A percentile compares a stretch with the other conserved stretches of the same genome.
Evolutionary conservation across 2,797 vertebrate species (phyloP).

Genomic region (Sternotherus odoratus): DNA sequence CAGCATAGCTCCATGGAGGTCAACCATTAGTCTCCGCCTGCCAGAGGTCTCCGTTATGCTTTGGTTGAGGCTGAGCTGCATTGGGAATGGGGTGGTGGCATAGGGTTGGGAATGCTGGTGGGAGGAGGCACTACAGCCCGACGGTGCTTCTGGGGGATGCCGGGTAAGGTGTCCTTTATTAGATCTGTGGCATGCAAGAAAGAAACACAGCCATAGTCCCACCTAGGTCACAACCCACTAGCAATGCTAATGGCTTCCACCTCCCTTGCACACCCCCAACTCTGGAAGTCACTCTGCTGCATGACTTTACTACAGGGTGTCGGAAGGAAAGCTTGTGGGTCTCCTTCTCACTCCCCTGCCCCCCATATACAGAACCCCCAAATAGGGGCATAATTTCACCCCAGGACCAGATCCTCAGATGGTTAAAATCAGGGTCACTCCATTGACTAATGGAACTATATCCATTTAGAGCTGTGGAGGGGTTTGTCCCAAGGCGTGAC

Average conservation of each 20-base stretch:
- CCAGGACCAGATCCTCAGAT: neutral
- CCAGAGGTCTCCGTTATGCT: neutral
- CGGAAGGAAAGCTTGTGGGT: neutral
- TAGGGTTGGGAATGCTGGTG: neutral
- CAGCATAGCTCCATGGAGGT: neutral
- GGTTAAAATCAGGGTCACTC: neutral
- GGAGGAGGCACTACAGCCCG: neutral
- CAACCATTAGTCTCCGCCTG: neutral
- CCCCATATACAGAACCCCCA: neutral
- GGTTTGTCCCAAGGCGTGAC: slow-evolving; percentile 4
- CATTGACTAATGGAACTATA: neutral
- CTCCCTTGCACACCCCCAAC: neutral
- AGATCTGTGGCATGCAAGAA: slow-evolving; percentile 9
- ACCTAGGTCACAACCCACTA: slow-evolving; percentile 20
- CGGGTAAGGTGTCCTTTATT: neutral
- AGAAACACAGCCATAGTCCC: neutral
- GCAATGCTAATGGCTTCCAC: neutral
- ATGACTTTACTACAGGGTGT: neutral
- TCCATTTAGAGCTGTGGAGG: neutral
- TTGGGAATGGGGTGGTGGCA: neutral
- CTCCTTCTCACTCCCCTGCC: neutral
- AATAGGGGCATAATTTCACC: neutral
- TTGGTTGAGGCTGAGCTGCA: neutral
- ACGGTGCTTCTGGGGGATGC: neutral
- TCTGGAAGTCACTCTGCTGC: neutral